These are phyloP conservation scores for Squalus acanthias DNA, from an alignment of 2,797 vertebrate species.

Conservation along the genomic window DNA sequence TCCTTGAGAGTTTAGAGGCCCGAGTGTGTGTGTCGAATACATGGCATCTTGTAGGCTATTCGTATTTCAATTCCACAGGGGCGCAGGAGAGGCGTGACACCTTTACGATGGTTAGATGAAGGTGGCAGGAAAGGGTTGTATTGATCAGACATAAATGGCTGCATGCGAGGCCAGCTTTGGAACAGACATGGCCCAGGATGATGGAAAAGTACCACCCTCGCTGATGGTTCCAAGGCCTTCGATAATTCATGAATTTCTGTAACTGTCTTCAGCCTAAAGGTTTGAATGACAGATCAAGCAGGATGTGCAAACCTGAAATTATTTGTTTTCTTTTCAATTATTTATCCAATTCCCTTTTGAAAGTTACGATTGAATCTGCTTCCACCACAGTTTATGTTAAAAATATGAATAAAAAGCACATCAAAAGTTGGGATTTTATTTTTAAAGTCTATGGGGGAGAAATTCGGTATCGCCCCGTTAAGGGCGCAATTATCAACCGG, in stretches of 20 bases:
- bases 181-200: not conserved
- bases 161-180: not conserved
- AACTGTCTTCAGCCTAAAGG: not conserved
- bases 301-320: not conserved
- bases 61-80: not conserved
- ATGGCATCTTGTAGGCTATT: not conserved
- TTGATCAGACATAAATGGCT: not conserved
- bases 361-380: no score
- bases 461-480: no score
- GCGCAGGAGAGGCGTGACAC: not conserved
- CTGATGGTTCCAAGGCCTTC: not conserved
- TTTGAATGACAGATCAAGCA: not conserved
- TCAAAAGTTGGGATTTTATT: not conserved
- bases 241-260: not conserved
- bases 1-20: not conserved
- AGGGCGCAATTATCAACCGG: no score
- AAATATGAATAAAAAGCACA: not conserved
- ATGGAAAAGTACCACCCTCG: not conserved
- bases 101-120: not conserved
- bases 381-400: not conserved
- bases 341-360: no score
- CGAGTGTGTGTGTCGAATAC: not conserved
- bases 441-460: not conserved
- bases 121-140: not conserved
- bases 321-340: not conserved